Conservation (phyloP, 2,113 vertebrate species). For the Mus spicilegus region DNA sequence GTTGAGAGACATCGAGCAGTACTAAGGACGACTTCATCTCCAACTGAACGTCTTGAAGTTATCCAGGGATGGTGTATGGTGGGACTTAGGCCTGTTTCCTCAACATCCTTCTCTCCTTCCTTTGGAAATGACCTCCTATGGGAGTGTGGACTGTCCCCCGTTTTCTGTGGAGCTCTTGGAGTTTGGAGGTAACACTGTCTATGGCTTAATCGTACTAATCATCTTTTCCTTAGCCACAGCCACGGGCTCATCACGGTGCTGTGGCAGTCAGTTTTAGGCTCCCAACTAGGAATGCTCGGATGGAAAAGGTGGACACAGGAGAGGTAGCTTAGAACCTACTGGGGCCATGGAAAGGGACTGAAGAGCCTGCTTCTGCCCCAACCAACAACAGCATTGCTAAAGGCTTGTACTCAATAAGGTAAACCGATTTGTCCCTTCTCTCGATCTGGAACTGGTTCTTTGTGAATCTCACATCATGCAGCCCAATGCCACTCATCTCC, state of each 20-base stretch:
- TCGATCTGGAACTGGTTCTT: background rate
- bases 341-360: background rate
- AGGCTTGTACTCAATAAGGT: background rate
- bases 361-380: background rate
- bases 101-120: background rate
- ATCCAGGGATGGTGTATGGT: background rate
- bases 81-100: background rate
- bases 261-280: background rate
- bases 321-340: background rate
- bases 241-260: background rate
- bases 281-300: background rate
- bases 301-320: background rate
- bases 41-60: background rate
- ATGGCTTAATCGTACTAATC: background rate
- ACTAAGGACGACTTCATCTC: background rate
- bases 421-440: background rate
- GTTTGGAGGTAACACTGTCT: background rate
- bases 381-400: background rate
- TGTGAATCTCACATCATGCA: background rate
- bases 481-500: background rate
- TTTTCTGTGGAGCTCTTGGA: background rate
- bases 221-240: background rate
- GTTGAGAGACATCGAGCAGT: background rate
- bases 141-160: background rate
- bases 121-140: background rate